These are phyloP conservation scores for Epinephelus moara DNA, from an alignment of 2,113 vertebrate genomes.

Conservation along the genomic window DNA sequence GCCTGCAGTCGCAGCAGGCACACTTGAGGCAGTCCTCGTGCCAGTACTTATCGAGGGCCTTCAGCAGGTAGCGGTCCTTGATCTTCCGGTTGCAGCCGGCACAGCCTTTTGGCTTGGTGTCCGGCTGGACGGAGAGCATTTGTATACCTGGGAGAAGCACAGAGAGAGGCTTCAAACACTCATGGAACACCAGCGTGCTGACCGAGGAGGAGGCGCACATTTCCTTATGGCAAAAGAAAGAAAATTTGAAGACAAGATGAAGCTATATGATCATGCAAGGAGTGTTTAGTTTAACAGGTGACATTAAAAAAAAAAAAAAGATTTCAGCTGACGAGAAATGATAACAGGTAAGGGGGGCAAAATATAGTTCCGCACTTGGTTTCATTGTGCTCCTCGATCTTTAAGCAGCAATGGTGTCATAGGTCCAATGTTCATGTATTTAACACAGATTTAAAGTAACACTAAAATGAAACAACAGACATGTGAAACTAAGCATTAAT, in stretches of 20 bases:
- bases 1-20: conserved; percentile 96
- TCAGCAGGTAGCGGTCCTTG: conserved; percentile 98
- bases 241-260: neutral
- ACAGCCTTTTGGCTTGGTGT: conserved; percentile 99
- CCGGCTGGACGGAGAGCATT: conserved; percentile 99
- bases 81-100: conserved; percentile 99
- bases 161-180: neutral
- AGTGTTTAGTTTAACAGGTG: neutral
- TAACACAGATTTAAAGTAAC: neutral
- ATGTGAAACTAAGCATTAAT: too few species aligned
- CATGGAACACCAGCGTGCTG: neutral
- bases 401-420: neutral
- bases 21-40: conserved; percentile 99
- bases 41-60: conserved; percentile 99
- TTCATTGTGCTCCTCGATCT: neutral
- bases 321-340: neutral
- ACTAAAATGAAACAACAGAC: neutral
- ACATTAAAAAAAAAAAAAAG: neutral
- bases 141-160: conserved; percentile 91
- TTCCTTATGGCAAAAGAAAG: neutral
- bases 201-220: neutral
- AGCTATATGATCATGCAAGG: neutral
- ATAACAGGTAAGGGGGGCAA: neutral
- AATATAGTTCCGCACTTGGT: neutral
- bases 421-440: neutral